Evolutionary conservation across 2,888 invertebrate genomes (phyloP), one percentile per base, ranked within the genome.

Genomic region (Scelioninae gen. 1): DNA sequence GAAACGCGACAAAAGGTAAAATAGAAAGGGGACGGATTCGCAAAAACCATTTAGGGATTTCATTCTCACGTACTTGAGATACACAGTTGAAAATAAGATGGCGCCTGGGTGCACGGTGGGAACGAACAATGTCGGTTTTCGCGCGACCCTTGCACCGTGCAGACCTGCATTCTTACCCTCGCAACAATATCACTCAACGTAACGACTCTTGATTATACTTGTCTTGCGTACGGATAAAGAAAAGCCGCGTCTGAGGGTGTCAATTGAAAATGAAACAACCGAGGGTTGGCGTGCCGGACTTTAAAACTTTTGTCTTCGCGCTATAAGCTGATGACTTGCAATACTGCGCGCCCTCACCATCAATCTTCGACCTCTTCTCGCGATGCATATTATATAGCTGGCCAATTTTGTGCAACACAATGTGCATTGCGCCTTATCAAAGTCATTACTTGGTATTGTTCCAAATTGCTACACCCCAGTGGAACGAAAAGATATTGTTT

Each of bases 331-430:
- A 88, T 88, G 89, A 88, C 87, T 88, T 66, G 84, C 86, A 69
- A 74, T 49, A 71, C 51, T n/a, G 63, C 81, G 82, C 82, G 83
- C 86, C 86, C 84, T 66, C 65, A 85, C 85, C 88, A 89, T 89
- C 88, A 89, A 88, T 88, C 89, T 88, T 88, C 83, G 66, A 85
- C 43, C n/a, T n/a, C n/a, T n/a, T n/a, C 6, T 11, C 51, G 76
- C 74, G 31, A 16, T 45, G 66, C 71, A 31, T 58, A 38, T 66
- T 72, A 75, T 63, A 77, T 63, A 66, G 55, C 45, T 32, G n/a
- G 66, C 49, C 49, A 72, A 81, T 76, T 76, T 76, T 47, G 45
- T 15, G 60, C 68, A 23, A 8, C 43, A 45, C 68, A 47, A 65
- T 45, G 47, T 6, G 49, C 55, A 6, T 29, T 62, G 74, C 80